Evolutionary conservation across 2,888 invertebrate species (phyloP), one percentile per base, ranked within the genome.

Genomic region (Ceraclea dissimilis): DNA sequence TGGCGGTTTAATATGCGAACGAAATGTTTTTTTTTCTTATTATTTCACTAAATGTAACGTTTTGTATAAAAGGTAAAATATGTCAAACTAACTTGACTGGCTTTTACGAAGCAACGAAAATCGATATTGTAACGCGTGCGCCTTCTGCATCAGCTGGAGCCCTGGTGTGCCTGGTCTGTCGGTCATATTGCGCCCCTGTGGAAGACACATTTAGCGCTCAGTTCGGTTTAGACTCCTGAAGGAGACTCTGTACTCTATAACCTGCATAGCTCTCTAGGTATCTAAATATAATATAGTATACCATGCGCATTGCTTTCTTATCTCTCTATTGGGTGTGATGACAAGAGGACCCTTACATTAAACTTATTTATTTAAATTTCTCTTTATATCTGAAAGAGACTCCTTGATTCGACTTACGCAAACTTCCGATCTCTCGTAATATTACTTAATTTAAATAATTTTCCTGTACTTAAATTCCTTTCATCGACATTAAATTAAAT

Each of bases 121-220:
- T 57, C 57, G 57, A 57, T 57, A 54, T 33, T 49, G 10, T 16
- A 16, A 49, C 57, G 57, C 53, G 20, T 21, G 57, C 57, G 57
- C 43, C 22, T 34, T 16, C 19, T 13, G 2, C 19, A 6, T 19
- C 16, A 44, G 16, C 26, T n/a, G 26, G 49, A 8, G 33, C 48
- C 49, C 18, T 46, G 43, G 33, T 16, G 46, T 4, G 13, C 39
- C 13, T 4, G 39, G 39, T 13, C 13, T 13, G 13, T 8, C 16
- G 16, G 39, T 39, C 2, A 26, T 26, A 17, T 31, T 21, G 57
- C 51, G 54, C 57, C 57, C 51, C 50, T 53, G 52, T 43, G 22
- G 39, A 46, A 51, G 50, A 34, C 22, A 49, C 51, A 54, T 26
- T 31, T 33, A 56, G 31, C 16, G 39, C 13, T 49, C 52, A 56